These are phyloP conservation scores for Argyresthia albistria DNA, from an alignment of 2,888 invertebrate genomes.

Conservation along the genomic window DNA sequence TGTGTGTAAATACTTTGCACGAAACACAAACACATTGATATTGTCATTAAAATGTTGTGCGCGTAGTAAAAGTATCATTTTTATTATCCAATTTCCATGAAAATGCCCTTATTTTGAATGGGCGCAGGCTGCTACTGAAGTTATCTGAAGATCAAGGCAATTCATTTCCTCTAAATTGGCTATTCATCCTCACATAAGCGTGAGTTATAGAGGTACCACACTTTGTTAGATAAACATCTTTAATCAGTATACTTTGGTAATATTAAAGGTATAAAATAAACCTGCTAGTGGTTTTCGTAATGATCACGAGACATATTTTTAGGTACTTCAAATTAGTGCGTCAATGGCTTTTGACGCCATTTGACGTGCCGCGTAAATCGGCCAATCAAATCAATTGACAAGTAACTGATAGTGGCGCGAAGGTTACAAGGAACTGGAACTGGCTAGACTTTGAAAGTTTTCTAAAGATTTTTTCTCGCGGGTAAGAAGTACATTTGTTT, in stretches of 20 bases:
- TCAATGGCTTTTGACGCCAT: too few relatives aligned
- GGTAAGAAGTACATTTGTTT: too few relatives aligned
- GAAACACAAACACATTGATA: too few relatives aligned
- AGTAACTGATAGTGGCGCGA: too few relatives aligned
- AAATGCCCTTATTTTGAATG: slow-evolving; percentile 16
- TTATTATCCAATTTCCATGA: slow-evolving; percentile 3
- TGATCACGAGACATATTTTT: too few relatives aligned
- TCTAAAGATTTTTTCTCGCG: too few relatives aligned
- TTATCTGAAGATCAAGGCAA: slow-evolving; percentile 47
- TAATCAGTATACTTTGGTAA: slow-evolving; percentile 5
- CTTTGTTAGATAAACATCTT: slow-evolving; percentile 28
- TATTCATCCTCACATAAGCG: slow-evolving; percentile 46
- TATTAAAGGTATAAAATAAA: slow-evolving; percentile 1
- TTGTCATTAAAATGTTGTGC: background rate
- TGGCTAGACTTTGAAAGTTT: too few relatives aligned
- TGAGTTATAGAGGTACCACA: slow-evolving; percentile 36
- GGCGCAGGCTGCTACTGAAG: slow-evolving; percentile 13
- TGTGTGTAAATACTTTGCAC: too few relatives aligned
- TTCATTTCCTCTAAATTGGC: slow-evolving; percentile 53
- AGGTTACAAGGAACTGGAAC: too few relatives aligned
- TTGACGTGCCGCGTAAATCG: too few relatives aligned
- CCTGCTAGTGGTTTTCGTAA: background rate
- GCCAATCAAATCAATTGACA: too few relatives aligned
- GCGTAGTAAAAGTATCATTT: slow-evolving; percentile 1
- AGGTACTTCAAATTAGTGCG: too few relatives aligned